Evolutionary conservation across 2,797 vertebrate genomes (phyloP), one percentile per base, ranked within the genome.

Genomic region (Betta splendens): DNA sequence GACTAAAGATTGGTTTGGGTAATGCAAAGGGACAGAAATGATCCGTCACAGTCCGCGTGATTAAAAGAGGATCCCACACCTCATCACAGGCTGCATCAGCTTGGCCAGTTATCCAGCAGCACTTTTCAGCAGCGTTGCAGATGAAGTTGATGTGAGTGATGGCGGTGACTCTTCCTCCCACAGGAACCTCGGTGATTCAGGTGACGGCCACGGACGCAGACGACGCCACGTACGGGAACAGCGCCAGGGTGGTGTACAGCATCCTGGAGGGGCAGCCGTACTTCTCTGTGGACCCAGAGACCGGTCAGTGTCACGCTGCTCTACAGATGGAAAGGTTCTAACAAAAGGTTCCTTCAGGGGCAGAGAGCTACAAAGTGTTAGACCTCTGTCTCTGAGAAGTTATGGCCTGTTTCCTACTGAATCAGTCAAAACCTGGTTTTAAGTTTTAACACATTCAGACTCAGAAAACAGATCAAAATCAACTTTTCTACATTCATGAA

Each of bases 201-300:
- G 96, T 98, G 77, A 96, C 95, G 49, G 96, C 96, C 70, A 91
- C 77, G 0, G 96, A 98, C 69, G 96, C 95, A 0, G 96, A 98
- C 53, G 96, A 98, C 38, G 85, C 94, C 76, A 97, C 95, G 0
- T 98, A 98, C 0, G 96, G 96, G 47, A 98, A 98, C 91, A 98
- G 96, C n/a, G 96, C 96, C 87, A 91, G 75, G 82, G 89, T 98
- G 76, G 95, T 98, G 57, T 98, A 98, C 92, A 98, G 96, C 87
- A 96, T 98, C 64, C 92, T 98, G 69, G 94, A 97, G 85, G 96
- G 96, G 1, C 95, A 98, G 70, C 96, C 96, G 0, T 98, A 98
- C 89, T 98, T 98, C 91, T 98, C 96, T 0, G 94, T 98, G 85
- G 96, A 98, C 60, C 92, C 96, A 0, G 94, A 97, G 5, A 89